Conservation (phyloP, 37 sponge, comb jelly and placozoan species). For the Beroe forskalii region DNA sequence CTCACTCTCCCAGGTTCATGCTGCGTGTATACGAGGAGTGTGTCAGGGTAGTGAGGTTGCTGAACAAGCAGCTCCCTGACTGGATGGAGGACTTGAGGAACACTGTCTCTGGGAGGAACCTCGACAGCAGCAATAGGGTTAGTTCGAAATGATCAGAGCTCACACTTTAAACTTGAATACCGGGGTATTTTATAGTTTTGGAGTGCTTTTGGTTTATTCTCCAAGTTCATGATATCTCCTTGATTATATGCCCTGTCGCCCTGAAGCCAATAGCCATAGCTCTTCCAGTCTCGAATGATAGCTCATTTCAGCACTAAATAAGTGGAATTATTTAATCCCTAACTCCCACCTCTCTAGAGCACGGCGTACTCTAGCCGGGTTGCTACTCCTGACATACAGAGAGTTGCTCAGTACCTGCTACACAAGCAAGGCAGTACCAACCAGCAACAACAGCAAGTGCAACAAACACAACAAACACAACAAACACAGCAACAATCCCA, state of each 20-base stretch:
- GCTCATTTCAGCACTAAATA: too few relatives aligned
- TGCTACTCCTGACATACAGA: constrained; percentile 57
- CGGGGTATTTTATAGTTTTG: too few relatives aligned
- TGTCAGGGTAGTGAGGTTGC: not conserved
- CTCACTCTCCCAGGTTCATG: constrained; percentile 38
- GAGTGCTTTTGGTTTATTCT: too few relatives aligned
- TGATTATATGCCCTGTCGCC: too few relatives aligned
- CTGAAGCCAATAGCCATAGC: too few relatives aligned
- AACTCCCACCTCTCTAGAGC: too few relatives aligned
- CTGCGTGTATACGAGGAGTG: constrained; percentile 56
- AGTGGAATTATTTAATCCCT: too few relatives aligned
- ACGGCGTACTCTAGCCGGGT: constrained; percentile 59
- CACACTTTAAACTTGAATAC: too few relatives aligned
- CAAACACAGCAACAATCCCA: not conserved
- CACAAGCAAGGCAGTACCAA: not conserved
- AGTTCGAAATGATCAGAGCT: not conserved
- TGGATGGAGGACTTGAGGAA: constrained; percentile 17
- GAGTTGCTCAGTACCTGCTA: constrained; percentile 34
- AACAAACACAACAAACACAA: not conserved
- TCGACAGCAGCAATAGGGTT: constrained; percentile 23
- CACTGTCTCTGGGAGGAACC: not conserved
- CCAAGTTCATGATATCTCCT: too few relatives aligned
- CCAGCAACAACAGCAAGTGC: not conserved
- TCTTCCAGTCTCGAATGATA: too few relatives aligned
- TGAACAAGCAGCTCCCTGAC: not conserved